Percentiles rank a stretch among this genome's conserved stretches.
Evolutionary conservation across 2,113 vertebrate genomes (phyloP).

Genomic region (Nycticryphes semicollaris): DNA sequence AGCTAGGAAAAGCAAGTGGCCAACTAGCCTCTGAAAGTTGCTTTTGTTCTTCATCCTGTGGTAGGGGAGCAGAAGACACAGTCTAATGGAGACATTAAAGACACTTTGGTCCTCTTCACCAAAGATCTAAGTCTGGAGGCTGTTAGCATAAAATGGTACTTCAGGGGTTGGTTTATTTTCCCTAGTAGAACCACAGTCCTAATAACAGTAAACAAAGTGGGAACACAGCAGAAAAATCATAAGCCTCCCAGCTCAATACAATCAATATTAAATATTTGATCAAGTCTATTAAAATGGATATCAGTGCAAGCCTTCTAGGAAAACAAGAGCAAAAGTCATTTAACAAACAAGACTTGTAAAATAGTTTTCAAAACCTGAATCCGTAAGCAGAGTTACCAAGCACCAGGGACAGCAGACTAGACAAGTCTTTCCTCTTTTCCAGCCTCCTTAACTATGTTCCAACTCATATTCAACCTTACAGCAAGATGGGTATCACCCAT

Average conservation of each 20-base stretch:
- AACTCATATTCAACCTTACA: not conserved
- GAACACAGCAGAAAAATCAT: not conserved
- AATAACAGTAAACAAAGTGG: not conserved
- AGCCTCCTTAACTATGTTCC: not conserved
- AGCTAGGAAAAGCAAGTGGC: not conserved
- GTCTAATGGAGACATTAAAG: not conserved
- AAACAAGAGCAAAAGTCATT: not conserved
- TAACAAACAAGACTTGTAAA: not conserved
- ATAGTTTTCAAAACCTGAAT: not conserved
- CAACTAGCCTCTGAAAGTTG: not conserved
- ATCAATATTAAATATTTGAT: conserved; percentile 6
- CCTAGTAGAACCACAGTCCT: not conserved
- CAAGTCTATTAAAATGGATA: not conserved
- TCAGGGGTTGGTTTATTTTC: not conserved
- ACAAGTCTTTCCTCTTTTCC: not conserved
- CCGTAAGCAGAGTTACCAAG: not conserved
- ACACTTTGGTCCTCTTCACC: not conserved
- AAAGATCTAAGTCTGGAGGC: not conserved
- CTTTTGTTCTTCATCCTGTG: not conserved
- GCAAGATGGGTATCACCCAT: not conserved
- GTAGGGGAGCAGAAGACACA: not conserved
- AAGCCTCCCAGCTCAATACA: not conserved
- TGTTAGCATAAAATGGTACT: not conserved
- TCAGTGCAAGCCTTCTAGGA: not conserved
- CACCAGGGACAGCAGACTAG: not conserved